phyloP scores from a whole-genome alignment of 2,797 vertebrate species.

The Smutsia temminckii region DNA sequence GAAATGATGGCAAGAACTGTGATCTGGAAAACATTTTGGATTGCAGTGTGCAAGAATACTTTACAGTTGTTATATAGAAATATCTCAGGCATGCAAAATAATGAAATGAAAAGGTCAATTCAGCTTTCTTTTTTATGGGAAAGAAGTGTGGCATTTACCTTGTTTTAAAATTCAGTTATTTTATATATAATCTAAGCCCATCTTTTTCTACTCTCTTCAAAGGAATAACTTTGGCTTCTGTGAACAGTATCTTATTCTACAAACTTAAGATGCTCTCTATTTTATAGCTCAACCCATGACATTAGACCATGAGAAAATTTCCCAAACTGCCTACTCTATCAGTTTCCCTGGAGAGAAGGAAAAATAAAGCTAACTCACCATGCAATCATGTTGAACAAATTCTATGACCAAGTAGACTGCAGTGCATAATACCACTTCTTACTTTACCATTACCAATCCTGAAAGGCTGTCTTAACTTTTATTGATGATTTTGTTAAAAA shows the following conservation, averaged over 20 bases:
- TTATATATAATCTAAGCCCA: background rate
- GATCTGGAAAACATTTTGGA: background rate
- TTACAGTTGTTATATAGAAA: background rate
- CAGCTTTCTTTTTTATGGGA: background rate
- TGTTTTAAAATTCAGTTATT: conserved; percentile 21
- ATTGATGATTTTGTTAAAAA: background rate
- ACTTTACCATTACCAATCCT: background rate
- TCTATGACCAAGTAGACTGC: background rate
- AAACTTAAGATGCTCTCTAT: conserved; percentile 6
- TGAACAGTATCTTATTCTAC: background rate
- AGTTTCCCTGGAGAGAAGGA: background rate
- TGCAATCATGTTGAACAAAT: background rate
- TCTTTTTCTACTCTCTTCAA: conserved; percentile 1
- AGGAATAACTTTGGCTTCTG: conserved; percentile 28
- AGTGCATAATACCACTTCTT: background rate
- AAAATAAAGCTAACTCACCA: conserved; percentile 2
- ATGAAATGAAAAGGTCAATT: background rate
- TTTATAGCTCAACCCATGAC: background rate
- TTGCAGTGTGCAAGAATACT: background rate
- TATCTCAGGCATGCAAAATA: background rate
- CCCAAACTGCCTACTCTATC: background rate
- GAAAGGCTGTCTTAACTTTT: conserved; percentile 16
- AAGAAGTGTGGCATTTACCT: background rate
- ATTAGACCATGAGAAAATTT: background rate
- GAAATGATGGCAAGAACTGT: background rate